Base-by-base conservation (phyloP, 2,797 vertebrate species). In the Tarsius wallacei region DNA sequence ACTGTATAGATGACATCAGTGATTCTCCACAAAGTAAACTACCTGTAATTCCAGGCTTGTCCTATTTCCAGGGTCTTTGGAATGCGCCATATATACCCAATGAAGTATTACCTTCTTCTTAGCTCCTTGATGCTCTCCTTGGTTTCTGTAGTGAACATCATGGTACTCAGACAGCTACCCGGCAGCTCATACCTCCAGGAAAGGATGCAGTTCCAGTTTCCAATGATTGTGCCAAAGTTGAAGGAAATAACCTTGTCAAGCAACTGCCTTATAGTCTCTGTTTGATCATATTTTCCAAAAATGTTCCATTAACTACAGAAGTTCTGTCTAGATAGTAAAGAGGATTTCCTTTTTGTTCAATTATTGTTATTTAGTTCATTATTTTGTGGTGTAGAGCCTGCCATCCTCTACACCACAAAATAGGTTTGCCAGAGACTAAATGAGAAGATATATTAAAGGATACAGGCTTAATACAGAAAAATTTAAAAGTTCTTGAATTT, bases 231-330 rank as follows among this genome's bases (percentile, higher is more conserved):
- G 47, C 9, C 53, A 49, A 71, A 76, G 33, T 66, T 49, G 26
- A 74, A 47, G 77, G 84, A 92, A 77, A 64, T 31, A 28, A 80
- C 42, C 57, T 83, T 36, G 24, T 33, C 70, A 91, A 81, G 14
- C 4, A 84, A 42, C 26, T 13, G 7, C 33, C 57, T 91, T n/a
- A 1, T 33, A 15, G 47, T 59, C 47, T 87, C 59, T 70, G 47
- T 47, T n/a, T 49, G 71, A 28, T 74, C 19, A 59, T 61, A 59
- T 86, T 95, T 61, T 36, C 82, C 71, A 8, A 15, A 36, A 55
- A 24, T 70, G 70, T 87, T 85, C 76, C 55, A 94, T 66, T 70
- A 68, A 87, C 21, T 77, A 53, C 76, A 74, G 22, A 77, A 61
- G 6, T 74, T 87, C 42, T 81, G 3, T 59, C 33, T 74, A 70